Evolutionary conservation across 2,888 invertebrate species (phyloP).

Genomic region (Phaonia tiefii): DNA sequence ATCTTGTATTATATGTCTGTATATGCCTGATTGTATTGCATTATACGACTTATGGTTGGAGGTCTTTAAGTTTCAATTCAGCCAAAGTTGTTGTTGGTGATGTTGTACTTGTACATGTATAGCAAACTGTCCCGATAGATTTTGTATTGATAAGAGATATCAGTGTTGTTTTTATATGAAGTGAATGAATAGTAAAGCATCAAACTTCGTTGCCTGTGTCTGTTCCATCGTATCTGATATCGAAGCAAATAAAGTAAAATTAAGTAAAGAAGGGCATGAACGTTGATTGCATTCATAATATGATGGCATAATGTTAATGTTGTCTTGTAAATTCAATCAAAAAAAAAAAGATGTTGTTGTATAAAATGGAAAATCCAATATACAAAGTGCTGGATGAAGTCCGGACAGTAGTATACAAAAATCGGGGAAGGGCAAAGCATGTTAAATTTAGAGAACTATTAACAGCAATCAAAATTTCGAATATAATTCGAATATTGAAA

Average conservation of each 20-base stretch:
- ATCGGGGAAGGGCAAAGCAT: too few species aligned
- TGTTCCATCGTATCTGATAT: background rate
- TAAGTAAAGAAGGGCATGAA: slow-evolving; percentile 61
- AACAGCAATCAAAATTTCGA: too few species aligned
- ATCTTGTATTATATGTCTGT: too few species aligned
- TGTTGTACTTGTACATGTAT: slow-evolving; percentile 28
- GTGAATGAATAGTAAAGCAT: slow-evolving; percentile 61
- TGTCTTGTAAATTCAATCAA: slow-evolving; percentile 48
- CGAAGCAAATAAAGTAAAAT: slow-evolving; percentile 34
- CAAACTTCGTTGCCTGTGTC: slow-evolving; percentile 21
- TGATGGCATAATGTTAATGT: slow-evolving; percentile 63
- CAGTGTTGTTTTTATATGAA: slow-evolving; percentile 27
- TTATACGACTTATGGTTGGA: background rate
- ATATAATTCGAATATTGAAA: too few species aligned
- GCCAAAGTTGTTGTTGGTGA: background rate
- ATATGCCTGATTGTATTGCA: background rate
- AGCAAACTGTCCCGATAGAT: slow-evolving; percentile 54
- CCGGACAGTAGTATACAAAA: too few species aligned
- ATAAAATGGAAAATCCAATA: slow-evolving; percentile 25
- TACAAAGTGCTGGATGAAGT: slow-evolving; percentile 6
- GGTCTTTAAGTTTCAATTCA: background rate
- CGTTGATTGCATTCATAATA: slow-evolving; percentile 66
- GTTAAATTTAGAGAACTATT: too few species aligned
- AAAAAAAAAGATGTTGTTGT: background rate
- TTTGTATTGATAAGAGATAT: slow-evolving; percentile 65